These are phyloP conservation scores for Sarcophaga subvicina DNA, from an alignment of 2,888 invertebrate genomes.

Conservation along the genomic window DNA sequence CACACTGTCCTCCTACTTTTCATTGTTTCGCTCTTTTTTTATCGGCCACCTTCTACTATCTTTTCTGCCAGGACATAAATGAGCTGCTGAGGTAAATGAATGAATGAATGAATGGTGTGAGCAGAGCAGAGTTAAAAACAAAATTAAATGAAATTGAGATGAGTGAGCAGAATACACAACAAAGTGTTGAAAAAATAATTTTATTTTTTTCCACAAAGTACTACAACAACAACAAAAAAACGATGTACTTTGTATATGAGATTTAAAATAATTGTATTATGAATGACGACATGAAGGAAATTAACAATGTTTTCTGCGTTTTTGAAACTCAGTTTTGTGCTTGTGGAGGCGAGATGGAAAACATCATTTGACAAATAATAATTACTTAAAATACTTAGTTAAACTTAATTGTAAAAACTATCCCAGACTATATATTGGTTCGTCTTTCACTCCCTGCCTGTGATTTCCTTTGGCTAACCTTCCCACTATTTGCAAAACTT, in stretches of 20 bases:
- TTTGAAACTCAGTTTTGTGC: too few relatives aligned
- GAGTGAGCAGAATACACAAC: not conserved
- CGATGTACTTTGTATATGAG: constrained; percentile 20
- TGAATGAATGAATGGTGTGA: constrained; percentile 27
- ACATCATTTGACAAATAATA: too few relatives aligned
- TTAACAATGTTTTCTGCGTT: not conserved
- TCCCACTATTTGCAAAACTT: not conserved
- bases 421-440: too few relatives aligned
- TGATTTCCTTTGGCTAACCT: not conserved
- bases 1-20: constrained; percentile 58
- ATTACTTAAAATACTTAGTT: too few relatives aligned
- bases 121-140: not conserved
- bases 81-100: constrained; percentile 17
- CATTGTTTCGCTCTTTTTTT: not conserved
- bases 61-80: constrained; percentile 29
- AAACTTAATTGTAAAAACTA: too few relatives aligned
- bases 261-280: constrained; percentile 46
- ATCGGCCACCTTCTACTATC: constrained; percentile 31
- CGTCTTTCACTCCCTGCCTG: too few relatives aligned
- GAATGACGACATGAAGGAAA: constrained; percentile 29
- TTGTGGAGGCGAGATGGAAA: too few relatives aligned
- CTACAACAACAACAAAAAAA: not conserved
- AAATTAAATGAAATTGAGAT: constrained; percentile 34
- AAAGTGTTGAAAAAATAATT: constrained; percentile 27
- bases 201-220: constrained; percentile 3